Percentiles rank a stretch among this genome's conserved stretches.
Conservation (phyloP, 2,888 invertebrate genomes). For the Quadroppia sp. region DNA sequence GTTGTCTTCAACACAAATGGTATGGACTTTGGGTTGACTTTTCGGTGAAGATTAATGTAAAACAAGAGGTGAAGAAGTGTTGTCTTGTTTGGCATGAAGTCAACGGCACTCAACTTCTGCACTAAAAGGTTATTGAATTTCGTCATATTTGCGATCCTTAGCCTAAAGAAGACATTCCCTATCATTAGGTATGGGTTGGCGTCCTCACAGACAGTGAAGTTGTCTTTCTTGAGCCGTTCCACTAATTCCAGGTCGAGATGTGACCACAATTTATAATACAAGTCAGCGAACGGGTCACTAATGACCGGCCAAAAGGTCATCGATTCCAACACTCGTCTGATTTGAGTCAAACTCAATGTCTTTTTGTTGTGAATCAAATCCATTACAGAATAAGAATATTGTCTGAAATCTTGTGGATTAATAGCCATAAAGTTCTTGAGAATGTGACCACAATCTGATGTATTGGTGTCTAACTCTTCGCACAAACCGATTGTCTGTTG, state of each 20-base stretch:
- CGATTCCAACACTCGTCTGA: not conserved
- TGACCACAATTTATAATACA: conserved; percentile 16
- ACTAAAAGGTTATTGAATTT: conserved; percentile 16
- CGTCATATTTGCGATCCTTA: not conserved
- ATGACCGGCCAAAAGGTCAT: not conserved
- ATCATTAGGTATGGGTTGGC: not conserved
- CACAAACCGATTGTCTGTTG: not conserved
- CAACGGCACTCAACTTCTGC: conserved; percentile 1
- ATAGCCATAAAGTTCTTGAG: not conserved
- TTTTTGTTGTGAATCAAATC: not conserved
- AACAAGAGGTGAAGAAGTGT: conserved; percentile 13
- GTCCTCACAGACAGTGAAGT: not conserved
- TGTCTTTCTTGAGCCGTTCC: not conserved
- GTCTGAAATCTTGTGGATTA: not conserved
- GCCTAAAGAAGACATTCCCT: not conserved
- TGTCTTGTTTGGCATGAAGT: not conserved
- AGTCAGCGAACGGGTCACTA: not conserved
- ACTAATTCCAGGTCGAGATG: not conserved
- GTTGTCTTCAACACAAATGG: not conserved
- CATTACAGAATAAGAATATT: not conserved
- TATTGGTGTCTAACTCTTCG: not conserved
- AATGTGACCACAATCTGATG: not conserved
- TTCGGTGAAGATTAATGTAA: conserved; percentile 30
- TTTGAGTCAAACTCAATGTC: not conserved
- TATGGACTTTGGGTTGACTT: not conserved